These are phyloP conservation scores for Polyommatus icarus DNA, from an alignment of 2,888 invertebrate genomes.

Conservation along the genomic window DNA sequence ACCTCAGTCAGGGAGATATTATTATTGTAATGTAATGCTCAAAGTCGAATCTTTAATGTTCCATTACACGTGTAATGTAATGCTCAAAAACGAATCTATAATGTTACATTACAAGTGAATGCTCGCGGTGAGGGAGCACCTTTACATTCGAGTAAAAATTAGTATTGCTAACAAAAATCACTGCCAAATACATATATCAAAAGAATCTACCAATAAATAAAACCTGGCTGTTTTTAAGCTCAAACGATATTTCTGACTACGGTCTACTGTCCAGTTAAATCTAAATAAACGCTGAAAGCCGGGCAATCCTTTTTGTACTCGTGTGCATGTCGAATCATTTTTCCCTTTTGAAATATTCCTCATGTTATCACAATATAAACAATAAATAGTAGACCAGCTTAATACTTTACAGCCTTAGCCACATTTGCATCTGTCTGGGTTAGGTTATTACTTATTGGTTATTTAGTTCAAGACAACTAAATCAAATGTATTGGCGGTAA, in stretches of 20 bases:
- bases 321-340: constrained; percentile 11
- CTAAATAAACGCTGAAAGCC: constrained; percentile 1
- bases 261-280: not conserved
- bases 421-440: too few species aligned
- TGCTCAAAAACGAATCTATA: too few species aligned
- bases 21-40: too few species aligned
- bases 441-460: too few species aligned
- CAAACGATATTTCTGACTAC: not conserved
- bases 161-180: not conserved
- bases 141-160: not conserved
- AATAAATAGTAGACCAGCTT: not conserved
- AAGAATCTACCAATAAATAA: not conserved
- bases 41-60: too few species aligned
- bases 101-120: too few species aligned
- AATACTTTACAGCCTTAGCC: too few species aligned
- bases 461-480: too few species aligned
- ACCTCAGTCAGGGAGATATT: too few species aligned
- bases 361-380: not conserved
- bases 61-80: too few species aligned
- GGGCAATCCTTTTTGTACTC: constrained; percentile 10
- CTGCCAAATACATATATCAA: not conserved
- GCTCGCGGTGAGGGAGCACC: too few species aligned
- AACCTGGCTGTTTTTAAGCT: not conserved
- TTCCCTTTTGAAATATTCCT: constrained; percentile 8
- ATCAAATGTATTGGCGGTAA: too few species aligned